phyloP scores from a whole-genome alignment of 2,888 invertebrate species.

The Spicauda simplicius region DNA sequence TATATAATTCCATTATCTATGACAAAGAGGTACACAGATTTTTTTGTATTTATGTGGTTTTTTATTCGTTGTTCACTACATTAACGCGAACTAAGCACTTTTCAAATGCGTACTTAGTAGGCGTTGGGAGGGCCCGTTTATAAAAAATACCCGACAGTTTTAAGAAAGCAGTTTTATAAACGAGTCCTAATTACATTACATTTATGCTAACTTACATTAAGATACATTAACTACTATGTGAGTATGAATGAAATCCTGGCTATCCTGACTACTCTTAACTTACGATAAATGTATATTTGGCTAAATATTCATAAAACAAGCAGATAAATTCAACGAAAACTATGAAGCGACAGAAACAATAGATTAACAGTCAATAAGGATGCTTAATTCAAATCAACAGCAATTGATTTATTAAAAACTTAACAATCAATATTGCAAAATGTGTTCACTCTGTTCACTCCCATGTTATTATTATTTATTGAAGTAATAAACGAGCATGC shows the following conservation, averaged over 20 bases:
- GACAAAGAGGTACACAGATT: constrained; percentile 71
- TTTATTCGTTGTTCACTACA: constrained; percentile 81
- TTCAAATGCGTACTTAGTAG: constrained; percentile 48
- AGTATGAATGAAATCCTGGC: constrained; percentile 82
- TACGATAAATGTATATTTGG: constrained; percentile 81
- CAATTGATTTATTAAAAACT: constrained; percentile 77
- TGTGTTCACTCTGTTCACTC: constrained; percentile 18
- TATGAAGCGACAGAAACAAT: constrained; percentile 69
- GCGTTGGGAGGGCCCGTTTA: constrained; percentile 61
- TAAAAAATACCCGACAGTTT: constrained; percentile 49
- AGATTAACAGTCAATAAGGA: constrained; percentile 78
- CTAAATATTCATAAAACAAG: constrained; percentile 74
- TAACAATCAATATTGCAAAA: constrained; percentile 60
- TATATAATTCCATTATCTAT: constrained; percentile 71
- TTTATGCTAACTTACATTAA: constrained; percentile 76
- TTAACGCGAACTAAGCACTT: constrained; percentile 60
- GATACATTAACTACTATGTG: constrained; percentile 72
- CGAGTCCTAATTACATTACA: constrained; percentile 77
- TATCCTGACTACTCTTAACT: constrained; percentile 82
- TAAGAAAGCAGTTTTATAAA: constrained; percentile 50
- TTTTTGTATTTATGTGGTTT: constrained; percentile 75
- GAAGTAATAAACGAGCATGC: too few species aligned
- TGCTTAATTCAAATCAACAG: constrained; percentile 81
- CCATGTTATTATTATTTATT: too few species aligned
- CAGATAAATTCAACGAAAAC: constrained; percentile 65